Base-by-base conservation (phyloP, 2,888 invertebrate genomes). In the Drosophila nr. perissopoda region DNA sequence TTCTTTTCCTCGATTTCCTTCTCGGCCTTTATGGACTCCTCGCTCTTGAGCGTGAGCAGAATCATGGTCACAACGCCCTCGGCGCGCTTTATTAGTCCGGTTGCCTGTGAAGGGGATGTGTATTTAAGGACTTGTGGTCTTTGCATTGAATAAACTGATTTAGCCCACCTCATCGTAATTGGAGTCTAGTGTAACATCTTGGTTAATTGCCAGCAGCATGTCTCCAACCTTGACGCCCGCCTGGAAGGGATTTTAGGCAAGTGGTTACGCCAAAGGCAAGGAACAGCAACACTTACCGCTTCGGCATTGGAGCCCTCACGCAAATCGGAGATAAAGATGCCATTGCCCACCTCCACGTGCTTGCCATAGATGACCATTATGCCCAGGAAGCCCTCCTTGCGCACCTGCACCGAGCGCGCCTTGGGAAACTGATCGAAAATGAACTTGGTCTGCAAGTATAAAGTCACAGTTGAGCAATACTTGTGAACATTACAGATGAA, bases 321-420 rank as follows among this genome's bases (percentile, higher is more conserved):
- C 73, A 98, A 95, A 93, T 98, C 98, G 6, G 98, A 98, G 83
- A 98, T 96, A 94, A 98, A 98, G 93, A 98, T 98, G 69, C 98
- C 98, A 89, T 96, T 96, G 31, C 98, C 98, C 42, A 98, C 96
- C 93, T 98, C 98, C 56, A 96, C 96, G 94, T 98, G 98, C 82
- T 97, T 96, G 71, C 98, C 98, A 92, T 98, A 98, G 93, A 98
- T 98, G 91, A 98, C 97, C 98, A 98, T 98, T 91, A 98, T 97
- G 76, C 98, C 98, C 79, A 98, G 94, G 74, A 91, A 91, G 27
- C 93, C 93, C 52, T 97, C 97, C 95, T 98, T 98, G 93, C 97
- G 97, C 92, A 98, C 95, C 77, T 96, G 95, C 74, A 98, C 95
- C 70, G 96, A 96, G 86, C 96, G 91, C 21, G 92, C 92, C 94